A percentile compares a stretch with the other conserved stretches of the same genome.
Conservation (phyloP, 1,140 invertebrate species). For the Mycetomoellerius zeteki region DNA sequence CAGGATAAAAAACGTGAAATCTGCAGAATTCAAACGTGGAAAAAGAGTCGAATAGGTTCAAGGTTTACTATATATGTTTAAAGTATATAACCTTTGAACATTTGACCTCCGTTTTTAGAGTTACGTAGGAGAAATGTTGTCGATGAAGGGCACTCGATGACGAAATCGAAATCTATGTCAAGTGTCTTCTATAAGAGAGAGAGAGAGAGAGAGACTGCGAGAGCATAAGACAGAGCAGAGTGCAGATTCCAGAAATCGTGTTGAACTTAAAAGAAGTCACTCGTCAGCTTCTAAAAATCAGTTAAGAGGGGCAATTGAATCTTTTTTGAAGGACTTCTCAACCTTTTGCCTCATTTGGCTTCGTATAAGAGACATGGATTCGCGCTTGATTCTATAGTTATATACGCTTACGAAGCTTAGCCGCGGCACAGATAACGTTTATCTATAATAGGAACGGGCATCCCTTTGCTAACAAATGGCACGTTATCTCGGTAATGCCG, state of each 20-base stretch:
- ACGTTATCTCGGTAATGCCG: slow-evolving; percentile 63
- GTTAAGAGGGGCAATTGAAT: slow-evolving; percentile 34
- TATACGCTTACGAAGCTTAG: slow-evolving; percentile 38
- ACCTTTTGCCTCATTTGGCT: no score
- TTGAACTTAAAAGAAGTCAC: background rate
- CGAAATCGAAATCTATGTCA: slow-evolving; percentile 71
- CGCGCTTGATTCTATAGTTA: slow-evolving; percentile 15
- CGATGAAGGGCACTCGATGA: slow-evolving; percentile 68
- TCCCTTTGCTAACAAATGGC: slow-evolving; percentile 59
- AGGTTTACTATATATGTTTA: slow-evolving; percentile 23
- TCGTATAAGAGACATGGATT: background rate
- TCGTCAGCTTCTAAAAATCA: slow-evolving; percentile 27
- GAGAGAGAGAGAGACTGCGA: background rate
- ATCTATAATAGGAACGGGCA: slow-evolving; percentile 59
- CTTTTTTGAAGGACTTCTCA: slow-evolving; percentile 3
- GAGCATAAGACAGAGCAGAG: background rate
- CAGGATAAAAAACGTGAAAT: background rate
- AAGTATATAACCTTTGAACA: slow-evolving; percentile 19
- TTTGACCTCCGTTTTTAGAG: slow-evolving; percentile 41
- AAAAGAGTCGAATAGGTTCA: slow-evolving; percentile 45
- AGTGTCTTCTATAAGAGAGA: slow-evolving; percentile 51
- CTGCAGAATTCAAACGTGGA: slow-evolving; percentile 1
- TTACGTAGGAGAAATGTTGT: slow-evolving; percentile 29
- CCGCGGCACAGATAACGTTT: slow-evolving; percentile 65
- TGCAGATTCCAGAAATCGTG: slow-evolving; percentile 29